Evolutionary conservation across 2,888 invertebrate genomes (phyloP).

Genomic region (Lordiphosa andalusiaca): DNA sequence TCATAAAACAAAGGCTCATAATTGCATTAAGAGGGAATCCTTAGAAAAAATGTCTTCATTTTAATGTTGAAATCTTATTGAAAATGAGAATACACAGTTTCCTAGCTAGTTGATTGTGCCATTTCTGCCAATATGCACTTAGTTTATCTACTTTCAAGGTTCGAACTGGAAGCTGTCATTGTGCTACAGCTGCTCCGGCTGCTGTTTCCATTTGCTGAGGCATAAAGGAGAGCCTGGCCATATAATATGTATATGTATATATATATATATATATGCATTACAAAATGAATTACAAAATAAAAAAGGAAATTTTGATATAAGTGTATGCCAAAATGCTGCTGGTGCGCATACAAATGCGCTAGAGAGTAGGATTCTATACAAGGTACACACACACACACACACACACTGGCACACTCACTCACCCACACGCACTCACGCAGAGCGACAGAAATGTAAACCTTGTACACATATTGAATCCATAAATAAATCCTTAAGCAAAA

Average conservation of each 20-base stretch:
- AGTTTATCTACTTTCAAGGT: slow-evolving; percentile 6
- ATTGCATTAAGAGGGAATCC: too few relatives aligned
- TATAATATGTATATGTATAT: slow-evolving; percentile 24
- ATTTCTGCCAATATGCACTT: slow-evolving; percentile 5
- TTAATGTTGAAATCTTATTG: background rate
- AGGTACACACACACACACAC: slow-evolving; percentile 35
- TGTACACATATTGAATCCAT: slow-evolving; percentile 71
- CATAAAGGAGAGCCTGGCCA: background rate
- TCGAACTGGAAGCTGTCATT: slow-evolving; percentile 7
- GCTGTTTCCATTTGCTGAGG: background rate
- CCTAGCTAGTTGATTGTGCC: slow-evolving; percentile 12
- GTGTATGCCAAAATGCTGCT: slow-evolving; percentile 51
- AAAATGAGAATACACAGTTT: slow-evolving; percentile 2
- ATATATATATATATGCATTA: slow-evolving; percentile 39
- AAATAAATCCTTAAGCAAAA: slow-evolving; percentile 75
- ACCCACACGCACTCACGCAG: slow-evolving; percentile 17
- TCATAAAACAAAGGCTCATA: too few relatives aligned
- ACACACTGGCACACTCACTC: slow-evolving; percentile 6
- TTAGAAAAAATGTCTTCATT: background rate
- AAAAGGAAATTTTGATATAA: slow-evolving; percentile 46
- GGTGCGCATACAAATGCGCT: slow-evolving; percentile 47
- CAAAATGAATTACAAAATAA: slow-evolving; percentile 55
- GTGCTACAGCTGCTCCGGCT: slow-evolving; percentile 10
- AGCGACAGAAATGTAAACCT: slow-evolving; percentile 44
- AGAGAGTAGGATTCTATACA: slow-evolving; percentile 14